These are phyloP conservation scores for Colossoma macropomum DNA, from an alignment of 2,113 vertebrate species.

Conservation along the genomic window DNA sequence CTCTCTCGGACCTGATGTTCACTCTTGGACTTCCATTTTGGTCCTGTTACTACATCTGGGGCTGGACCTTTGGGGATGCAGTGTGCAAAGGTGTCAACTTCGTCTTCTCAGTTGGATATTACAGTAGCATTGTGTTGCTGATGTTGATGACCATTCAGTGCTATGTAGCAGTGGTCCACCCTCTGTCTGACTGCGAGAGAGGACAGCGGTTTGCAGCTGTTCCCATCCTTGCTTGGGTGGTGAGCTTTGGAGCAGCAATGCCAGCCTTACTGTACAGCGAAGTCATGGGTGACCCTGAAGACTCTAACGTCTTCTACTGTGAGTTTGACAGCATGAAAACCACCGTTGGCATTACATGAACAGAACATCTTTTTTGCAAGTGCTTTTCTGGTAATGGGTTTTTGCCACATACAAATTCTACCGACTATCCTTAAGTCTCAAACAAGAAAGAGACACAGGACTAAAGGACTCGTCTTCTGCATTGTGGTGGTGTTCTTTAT, in stretches of 20 bases:
- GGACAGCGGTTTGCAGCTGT: slow-evolving; percentile 59
- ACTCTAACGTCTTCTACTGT: slow-evolving; percentile 63
- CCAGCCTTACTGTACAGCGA: slow-evolving; percentile 76
- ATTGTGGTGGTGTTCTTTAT: slow-evolving; percentile 86
- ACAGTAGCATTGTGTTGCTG: too few relatives aligned
- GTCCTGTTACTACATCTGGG: slow-evolving; percentile 74
- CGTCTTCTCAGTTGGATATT: too few relatives aligned
- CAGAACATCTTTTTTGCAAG: slow-evolving; percentile 81
- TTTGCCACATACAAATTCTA: slow-evolving; percentile 87
- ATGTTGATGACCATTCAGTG: too few relatives aligned
- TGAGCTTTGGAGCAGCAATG: slow-evolving; percentile 78
- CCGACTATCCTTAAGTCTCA: too few relatives aligned
- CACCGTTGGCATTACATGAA: slow-evolving; percentile 48
- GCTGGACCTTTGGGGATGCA: slow-evolving; percentile 83
- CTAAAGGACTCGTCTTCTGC: slow-evolving; percentile 85
- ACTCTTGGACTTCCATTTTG: slow-evolving; percentile 85
- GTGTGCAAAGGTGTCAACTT: too few relatives aligned
- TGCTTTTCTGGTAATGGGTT: slow-evolving; percentile 78
- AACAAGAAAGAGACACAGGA: slow-evolving; percentile 81
- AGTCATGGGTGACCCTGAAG: neutral
- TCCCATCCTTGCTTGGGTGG: slow-evolving; percentile 75
- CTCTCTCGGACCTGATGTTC: slow-evolving; percentile 87
- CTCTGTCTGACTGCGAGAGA: slow-evolving; percentile 69
- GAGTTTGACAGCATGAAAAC: slow-evolving; percentile 60
- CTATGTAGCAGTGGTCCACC: slow-evolving; percentile 82